Percentiles rank a stretch among this genome's conserved stretches.
Evolutionary conservation across 2,888 invertebrate genomes (phyloP).

Genomic region (Baccha elongata): DNA sequence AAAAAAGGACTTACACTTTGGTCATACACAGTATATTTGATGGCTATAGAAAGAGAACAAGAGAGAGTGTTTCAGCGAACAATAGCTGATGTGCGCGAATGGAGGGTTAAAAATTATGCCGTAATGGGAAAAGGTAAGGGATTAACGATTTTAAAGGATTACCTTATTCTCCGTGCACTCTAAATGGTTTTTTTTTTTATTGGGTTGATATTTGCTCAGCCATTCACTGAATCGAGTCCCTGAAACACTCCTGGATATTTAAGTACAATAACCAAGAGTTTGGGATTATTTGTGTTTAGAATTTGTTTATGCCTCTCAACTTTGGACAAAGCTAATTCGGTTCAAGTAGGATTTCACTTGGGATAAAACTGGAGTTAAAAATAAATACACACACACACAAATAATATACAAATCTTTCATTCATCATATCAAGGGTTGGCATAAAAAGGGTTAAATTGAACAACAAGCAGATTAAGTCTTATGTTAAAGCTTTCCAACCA

Average conservation of each 20-base stretch:
- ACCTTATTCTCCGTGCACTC: conserved; percentile 41
- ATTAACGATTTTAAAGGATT: conserved; percentile 74
- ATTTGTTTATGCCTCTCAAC: conserved; percentile 37
- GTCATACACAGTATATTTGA: not conserved
- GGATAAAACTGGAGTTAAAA: conserved; percentile 41
- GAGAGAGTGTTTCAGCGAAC: conserved; percentile 29
- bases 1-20: conserved; percentile 49
- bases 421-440: conserved; percentile 28
- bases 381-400: conserved; percentile 6
- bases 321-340: conserved; percentile 48
- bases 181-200: conserved; percentile 16
- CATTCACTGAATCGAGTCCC: not conserved
- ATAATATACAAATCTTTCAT: not conserved
- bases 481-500: conserved; percentile 26
- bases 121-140: conserved; percentile 71
- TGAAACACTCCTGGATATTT: conserved; percentile 7
- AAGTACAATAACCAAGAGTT: conserved; percentile 40
- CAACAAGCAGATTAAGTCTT: conserved; percentile 56
- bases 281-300: conserved; percentile 39
- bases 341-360: conserved; percentile 43
- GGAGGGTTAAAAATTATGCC: conserved; percentile 65
- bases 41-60: not conserved
- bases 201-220: not conserved
- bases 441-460: conserved; percentile 48
- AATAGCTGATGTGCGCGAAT: conserved; percentile 31